Conservation (phyloP, 2,113 vertebrate species). For the human (Homo sapiens) region GRCh38 chr9:79371501-79372000, state of each 20-base stretch:
- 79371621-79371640: not conserved
- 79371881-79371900: conserved; percentile 64
- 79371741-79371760: not conserved
- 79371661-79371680: not conserved
- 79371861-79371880: conserved; percentile 53
- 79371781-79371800: not conserved
- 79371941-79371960: conserved; percentile 67
- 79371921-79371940: conserved; percentile 74
- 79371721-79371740: not conserved
- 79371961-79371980: conserved; percentile 54
- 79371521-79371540: not conserved
- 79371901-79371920: conserved; percentile 64
- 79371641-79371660: not conserved
- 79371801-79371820: not conserved
- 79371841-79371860: not conserved
- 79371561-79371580: not conserved
- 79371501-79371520: not conserved
- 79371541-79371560: not conserved
- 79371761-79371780: not conserved
- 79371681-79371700: not conserved
- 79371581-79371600: not conserved
- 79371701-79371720: not conserved
- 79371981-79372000: conserved; percentile 78
- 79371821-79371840: conserved; percentile 2
- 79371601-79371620: not conserved